phyloP scores from a whole-genome alignment of 2,113 vertebrate species.

The Cyprinodon brontotheroides region DNA sequence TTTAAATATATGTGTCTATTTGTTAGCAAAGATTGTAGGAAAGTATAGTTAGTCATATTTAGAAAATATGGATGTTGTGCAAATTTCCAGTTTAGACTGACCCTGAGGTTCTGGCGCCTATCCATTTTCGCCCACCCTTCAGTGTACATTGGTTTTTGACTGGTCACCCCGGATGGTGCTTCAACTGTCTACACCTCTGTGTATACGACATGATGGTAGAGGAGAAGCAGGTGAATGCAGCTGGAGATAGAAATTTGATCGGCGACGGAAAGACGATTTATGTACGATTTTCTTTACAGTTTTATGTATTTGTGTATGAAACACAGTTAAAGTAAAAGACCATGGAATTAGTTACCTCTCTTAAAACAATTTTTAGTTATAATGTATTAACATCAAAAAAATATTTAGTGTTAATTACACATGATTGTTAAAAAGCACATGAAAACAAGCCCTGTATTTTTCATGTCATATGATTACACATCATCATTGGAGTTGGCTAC shows the following conservation, averaged over 20 bases:
- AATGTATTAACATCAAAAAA: neutral
- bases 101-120: no score
- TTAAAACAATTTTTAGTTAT: neutral
- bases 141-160: no score
- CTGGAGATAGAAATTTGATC: conserved; percentile 33
- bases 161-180: no score
- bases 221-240: conserved; percentile 25
- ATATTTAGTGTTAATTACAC: neutral
- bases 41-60: no score
- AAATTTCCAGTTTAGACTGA: no score
- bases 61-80: no score
- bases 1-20: no score
- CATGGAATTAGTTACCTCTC: neutral
- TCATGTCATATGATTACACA: no score
- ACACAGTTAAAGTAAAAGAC: neutral
- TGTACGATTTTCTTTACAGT: no score
- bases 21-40: no score
- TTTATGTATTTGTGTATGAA: conserved; percentile 16
- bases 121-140: no score
- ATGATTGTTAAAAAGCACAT: neutral
- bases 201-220: conserved; percentile 44
- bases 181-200: no score
- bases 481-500: neutral
- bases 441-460: neutral
- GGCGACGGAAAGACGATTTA: conserved; percentile 36